phyloP scores from a whole-genome alignment of 1,140 invertebrate genomes.

The Pachypeltis micranthus region DNA sequence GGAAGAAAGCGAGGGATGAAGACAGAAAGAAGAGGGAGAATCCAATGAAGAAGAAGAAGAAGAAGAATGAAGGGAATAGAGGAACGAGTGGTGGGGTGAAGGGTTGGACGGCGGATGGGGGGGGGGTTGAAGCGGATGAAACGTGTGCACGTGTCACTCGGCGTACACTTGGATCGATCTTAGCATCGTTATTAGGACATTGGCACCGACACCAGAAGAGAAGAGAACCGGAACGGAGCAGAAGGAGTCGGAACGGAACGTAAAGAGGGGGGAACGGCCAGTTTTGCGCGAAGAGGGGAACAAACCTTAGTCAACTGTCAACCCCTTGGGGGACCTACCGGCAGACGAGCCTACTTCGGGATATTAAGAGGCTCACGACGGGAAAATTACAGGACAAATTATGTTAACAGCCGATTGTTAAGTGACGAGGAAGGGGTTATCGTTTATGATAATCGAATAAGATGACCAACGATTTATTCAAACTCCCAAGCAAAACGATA shows the following conservation, averaged over 20 bases:
- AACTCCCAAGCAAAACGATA: too few relatives aligned
- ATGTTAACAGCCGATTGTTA: not conserved
- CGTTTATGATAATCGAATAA: too few relatives aligned
- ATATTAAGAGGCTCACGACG: not conserved
- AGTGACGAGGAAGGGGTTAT: too few relatives aligned
- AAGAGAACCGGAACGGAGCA: constrained; percentile 39
- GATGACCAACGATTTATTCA: too few relatives aligned
- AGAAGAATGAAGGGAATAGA: constrained; percentile 22
- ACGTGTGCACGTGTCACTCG: constrained; percentile 28
- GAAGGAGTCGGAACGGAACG: constrained; percentile 17
- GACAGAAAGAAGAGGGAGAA: constrained; percentile 1
- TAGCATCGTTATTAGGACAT: constrained; percentile 20
- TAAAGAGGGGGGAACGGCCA: not conserved
- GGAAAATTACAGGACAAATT: not conserved
- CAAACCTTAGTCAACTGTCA: constrained; percentile 14
- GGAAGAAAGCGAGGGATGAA: not conserved
- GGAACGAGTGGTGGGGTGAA: constrained; percentile 38
- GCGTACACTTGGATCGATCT: constrained; percentile 32
- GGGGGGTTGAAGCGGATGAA: constrained; percentile 18
- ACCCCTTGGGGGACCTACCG: not conserved
- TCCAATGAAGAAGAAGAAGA: not conserved
- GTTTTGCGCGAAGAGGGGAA: not conserved
- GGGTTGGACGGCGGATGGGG: constrained; percentile 27
- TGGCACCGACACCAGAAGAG: constrained; percentile 34
- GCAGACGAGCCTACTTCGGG: not conserved